These are phyloP conservation scores for Rhinoderma darwinii DNA, from an alignment of 2,113 vertebrate species.

Conservation along the genomic window DNA sequence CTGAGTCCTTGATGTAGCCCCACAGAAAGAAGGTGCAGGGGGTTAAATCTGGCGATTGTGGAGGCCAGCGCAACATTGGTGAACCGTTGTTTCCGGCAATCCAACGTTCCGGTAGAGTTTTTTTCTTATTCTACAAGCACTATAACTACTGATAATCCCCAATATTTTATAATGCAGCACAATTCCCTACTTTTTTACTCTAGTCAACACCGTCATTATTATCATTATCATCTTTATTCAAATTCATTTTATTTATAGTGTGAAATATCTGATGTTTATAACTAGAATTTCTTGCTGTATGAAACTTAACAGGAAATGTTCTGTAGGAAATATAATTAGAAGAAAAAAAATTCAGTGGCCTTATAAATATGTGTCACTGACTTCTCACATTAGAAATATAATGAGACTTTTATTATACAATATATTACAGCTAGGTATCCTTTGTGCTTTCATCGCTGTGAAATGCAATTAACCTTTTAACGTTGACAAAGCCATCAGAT, in stretches of 20 bases:
- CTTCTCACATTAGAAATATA: slow-evolving; percentile 22
- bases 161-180: too few species aligned
- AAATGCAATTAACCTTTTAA: slow-evolving; percentile 47
- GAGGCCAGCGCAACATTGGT: too few species aligned
- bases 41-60: too few species aligned
- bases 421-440: slow-evolving; percentile 1
- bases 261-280: slow-evolving; percentile 2
- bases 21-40: too few species aligned
- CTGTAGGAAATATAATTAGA: background rate
- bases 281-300: background rate
- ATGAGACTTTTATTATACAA: slow-evolving; percentile 37
- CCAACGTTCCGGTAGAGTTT: too few species aligned
- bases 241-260: background rate
- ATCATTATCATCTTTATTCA: background rate
- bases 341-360: slow-evolving; percentile 20
- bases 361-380: slow-evolving; percentile 26
- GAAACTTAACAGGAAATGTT: background rate
- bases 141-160: too few species aligned
- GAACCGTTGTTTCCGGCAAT: too few species aligned
- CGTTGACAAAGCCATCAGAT: slow-evolving; percentile 29
- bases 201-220: background rate
- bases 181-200: too few species aligned
- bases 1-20: too few species aligned
- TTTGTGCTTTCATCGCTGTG: background rate
- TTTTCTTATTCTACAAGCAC: too few species aligned